Percentiles rank a stretch among this genome's conserved stretches.
These are phyloP conservation scores for Chrysogorgia sp. DNA, from an alignment of 92 coral and sea anemone species.

Conservation along the genomic window DNA sequence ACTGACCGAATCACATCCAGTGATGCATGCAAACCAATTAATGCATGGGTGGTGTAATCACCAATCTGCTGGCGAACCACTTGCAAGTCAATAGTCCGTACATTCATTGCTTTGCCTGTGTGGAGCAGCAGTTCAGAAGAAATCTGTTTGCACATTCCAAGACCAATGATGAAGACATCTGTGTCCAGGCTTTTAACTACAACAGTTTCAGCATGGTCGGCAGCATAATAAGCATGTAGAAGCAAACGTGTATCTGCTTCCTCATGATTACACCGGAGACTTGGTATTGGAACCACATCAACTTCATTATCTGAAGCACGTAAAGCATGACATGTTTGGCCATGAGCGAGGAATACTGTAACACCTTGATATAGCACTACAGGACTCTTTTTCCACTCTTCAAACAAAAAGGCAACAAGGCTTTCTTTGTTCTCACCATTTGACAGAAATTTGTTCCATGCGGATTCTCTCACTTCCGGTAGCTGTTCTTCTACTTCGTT, in stretches of 20 bases:
- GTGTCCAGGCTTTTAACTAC: conserved; percentile 66
- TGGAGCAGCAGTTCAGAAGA: conserved; percentile 52
- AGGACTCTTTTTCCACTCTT: conserved; percentile 39
- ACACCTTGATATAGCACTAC: conserved; percentile 3
- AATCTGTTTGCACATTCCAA: conserved; percentile 42
- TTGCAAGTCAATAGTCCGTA: conserved; percentile 48
- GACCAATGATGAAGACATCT: conserved; percentile 56
- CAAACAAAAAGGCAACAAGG: conserved; percentile 55
- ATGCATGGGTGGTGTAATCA: conserved; percentile 44
- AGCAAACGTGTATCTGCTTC: conserved; percentile 20
- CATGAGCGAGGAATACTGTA: conserved; percentile 25
- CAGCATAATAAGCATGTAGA: neutral
- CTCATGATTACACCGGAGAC: conserved; percentile 28
- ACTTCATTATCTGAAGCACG: conserved; percentile 2
- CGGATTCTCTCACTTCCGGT: conserved; percentile 42
- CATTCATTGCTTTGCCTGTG: conserved; percentile 61
- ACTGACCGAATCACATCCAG: conserved; percentile 72
- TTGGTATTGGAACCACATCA: conserved; percentile 14
- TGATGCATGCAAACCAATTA: conserved; percentile 70
- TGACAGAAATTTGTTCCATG: conserved; percentile 50
- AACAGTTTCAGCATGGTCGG: conserved; percentile 23
- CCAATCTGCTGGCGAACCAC: conserved; percentile 57
- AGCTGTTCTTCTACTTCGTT: conserved; percentile 53
- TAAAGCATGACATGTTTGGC: conserved; percentile 26
- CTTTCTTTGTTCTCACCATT: conserved; percentile 59